Base-by-base conservation (phyloP, 2,888 invertebrate genomes). In the Catocala nupta region DNA sequence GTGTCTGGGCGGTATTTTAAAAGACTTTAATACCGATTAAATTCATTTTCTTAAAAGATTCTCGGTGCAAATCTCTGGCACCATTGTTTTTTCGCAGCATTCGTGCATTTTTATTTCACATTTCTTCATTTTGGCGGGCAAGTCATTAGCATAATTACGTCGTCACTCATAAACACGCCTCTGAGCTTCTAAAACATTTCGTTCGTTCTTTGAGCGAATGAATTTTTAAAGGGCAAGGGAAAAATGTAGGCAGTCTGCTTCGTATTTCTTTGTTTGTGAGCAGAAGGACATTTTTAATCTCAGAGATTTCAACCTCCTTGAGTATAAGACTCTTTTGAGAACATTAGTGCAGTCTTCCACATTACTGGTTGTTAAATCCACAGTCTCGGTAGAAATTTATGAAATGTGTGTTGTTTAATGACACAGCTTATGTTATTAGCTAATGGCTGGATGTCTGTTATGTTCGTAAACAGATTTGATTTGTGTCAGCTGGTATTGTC, bases 91-190 rank as follows among this genome's bases (percentile, higher is more conserved):
- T 47, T 56, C 51, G 11, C 51, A 45, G 60, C 58, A 60, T 69
- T 71, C 57, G 69, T 77, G 71, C 66, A 67, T 69, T 63, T 45
- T 62, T n/a, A n/a, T 63, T 61, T 59, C 64, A 53, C 60, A 65
- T 63, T 39, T 9, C 70, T 70, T 57, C 68, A 65, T 77, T 73
- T 79, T 58, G 59, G 42, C 54, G 56, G 64, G 63, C 61, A 59
- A 73, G 71, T 74, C 78, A 78, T 79, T 79, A 73, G 68, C 69
- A 69, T 78, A 76, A 79, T 79, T 78, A 74, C 72, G 56, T 66
- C 55, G 65, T 43, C 61, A 63, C 72, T 74, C 69, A 77, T 79
- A 79, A 78, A 79, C 77, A 79, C 56, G 73, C 65, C 52, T 65
- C 67, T 70, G 67, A 74, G 71, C 65, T 50, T 65, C 68, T 77